Base-by-base conservation (phyloP, 2,888 invertebrate species). In the Orthosia gothica region DNA sequence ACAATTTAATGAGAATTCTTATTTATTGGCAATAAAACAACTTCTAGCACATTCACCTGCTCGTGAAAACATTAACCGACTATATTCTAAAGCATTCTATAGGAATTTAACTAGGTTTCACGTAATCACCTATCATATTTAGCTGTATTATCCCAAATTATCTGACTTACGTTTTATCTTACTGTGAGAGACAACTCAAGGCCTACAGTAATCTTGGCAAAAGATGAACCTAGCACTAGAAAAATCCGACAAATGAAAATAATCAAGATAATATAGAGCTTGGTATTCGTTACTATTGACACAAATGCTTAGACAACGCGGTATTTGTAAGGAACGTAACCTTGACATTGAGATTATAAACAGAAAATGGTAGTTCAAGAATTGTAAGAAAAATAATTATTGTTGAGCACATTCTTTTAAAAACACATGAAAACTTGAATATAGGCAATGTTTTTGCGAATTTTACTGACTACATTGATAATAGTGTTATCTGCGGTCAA, bases 161-260 rank as follows among this genome's bases (percentile, higher is more conserved):
- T 93, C 92, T 89, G 77, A 79, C 82, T 86, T 73, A 86, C 83
- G 89, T 90, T 91, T 92, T 92, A 94, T 93, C 93, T 93, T 87
- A 87, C 78, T 86, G 75, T 63, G 72, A 81, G 78, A 85, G 91
- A 92, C 92, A 90, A 80, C 81, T 92, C 93, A 94, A 94, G 94
- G 94, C 62, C 68, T 70, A 20, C 59, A 49, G 75, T 90, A 82
- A 91, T 91, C 91, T 92, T 90, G 89, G 85, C 89, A 88, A 83
- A 83, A 84, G 85, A 74, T 66, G 16, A 79, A 73, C 57, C 18
- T 15, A 58, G 13, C 54, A 45, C 32, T 65, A 70, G 62, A 58
- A 61, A 20, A 59, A 78, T 65, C n/a, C 1, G 52, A 71, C 63
- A 69, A 70, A 69, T 65, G 45, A 83, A 74, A 77, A 74, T 76